Percentiles rank a stretch among this genome's conserved stretches.
Conservation (phyloP, 2,113 vertebrate genomes). For the Hemiprocne comata region DNA sequence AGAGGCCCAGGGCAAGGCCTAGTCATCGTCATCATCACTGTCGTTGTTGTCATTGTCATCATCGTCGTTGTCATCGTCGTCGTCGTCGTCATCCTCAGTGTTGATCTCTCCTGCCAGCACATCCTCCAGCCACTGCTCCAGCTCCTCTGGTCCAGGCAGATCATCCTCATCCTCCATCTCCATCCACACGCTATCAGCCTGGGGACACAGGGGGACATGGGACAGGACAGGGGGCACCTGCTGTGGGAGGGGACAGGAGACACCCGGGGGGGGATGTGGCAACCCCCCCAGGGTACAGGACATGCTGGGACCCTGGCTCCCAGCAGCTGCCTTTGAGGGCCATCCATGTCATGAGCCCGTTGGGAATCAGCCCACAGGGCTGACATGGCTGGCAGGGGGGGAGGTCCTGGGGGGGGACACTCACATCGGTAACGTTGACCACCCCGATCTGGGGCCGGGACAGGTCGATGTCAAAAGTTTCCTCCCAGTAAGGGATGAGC, state of each 20-base stretch:
- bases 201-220: neutral
- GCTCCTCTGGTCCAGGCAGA: constrained; percentile 84
- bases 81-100: constrained; percentile 82
- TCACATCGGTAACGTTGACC: constrained; percentile 90
- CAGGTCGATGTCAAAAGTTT: constrained; percentile 88
- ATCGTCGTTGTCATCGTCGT: constrained; percentile 66
- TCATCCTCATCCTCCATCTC: constrained; percentile 90
- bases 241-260: neutral
- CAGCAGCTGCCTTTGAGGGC: neutral
- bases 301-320: neutral
- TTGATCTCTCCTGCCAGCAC: constrained; percentile 87
- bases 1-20: neutral
- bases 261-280: neutral
- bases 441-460: constrained; percentile 89
- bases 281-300: neutral
- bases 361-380: neutral
- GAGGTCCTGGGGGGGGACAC: constrained; percentile 14
- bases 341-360: neutral
- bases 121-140: constrained; percentile 89
- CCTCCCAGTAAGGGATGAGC: constrained; percentile 95
- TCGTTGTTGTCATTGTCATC: constrained; percentile 74
- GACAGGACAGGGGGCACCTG: too few species aligned
- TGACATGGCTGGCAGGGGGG: too few species aligned
- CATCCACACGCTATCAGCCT: constrained; percentile 94
- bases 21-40: constrained; percentile 56